phyloP scores from a whole-genome alignment of 2,113 vertebrate genomes.

The Oriolus oriolus region DNA sequence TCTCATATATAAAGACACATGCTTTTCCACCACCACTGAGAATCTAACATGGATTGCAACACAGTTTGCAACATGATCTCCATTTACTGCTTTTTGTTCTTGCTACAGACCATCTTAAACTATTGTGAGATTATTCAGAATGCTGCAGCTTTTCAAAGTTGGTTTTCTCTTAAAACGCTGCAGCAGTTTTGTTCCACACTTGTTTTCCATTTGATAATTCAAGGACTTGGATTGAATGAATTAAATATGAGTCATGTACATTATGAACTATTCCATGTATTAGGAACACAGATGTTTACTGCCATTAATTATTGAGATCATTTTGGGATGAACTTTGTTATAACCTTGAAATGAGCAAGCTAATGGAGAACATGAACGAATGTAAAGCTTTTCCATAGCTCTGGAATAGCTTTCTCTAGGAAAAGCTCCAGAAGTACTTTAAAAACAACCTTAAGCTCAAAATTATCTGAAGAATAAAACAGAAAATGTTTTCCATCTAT shows the following conservation, averaged over 20 bases:
- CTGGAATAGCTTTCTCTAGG: neutral
- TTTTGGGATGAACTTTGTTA: constrained; percentile 16
- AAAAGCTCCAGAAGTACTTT: neutral
- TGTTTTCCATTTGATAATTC: constrained; percentile 28
- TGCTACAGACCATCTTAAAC: neutral
- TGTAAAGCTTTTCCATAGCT: neutral
- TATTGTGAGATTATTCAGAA: neutral
- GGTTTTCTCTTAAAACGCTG: neutral
- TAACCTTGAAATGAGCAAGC: neutral
- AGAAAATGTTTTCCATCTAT: neutral
- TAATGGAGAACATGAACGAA: neutral
- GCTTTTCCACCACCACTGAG: neutral
- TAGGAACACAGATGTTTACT: constrained; percentile 50
- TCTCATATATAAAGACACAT: neutral
- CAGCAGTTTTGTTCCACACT: neutral
- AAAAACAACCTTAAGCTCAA: neutral
- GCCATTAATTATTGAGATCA: constrained; percentile 32
- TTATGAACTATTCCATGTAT: constrained; percentile 31
- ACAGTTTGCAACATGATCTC: neutral
- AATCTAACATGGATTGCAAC: neutral
- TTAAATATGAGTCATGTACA: constrained; percentile 36
- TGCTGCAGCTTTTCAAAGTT: neutral
- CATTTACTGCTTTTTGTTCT: neutral
- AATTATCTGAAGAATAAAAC: neutral
- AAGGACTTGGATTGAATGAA: constrained; percentile 14